phyloP scores from a whole-genome alignment of 2,888 invertebrate species.

The Mesorhabditis belari region DNA sequence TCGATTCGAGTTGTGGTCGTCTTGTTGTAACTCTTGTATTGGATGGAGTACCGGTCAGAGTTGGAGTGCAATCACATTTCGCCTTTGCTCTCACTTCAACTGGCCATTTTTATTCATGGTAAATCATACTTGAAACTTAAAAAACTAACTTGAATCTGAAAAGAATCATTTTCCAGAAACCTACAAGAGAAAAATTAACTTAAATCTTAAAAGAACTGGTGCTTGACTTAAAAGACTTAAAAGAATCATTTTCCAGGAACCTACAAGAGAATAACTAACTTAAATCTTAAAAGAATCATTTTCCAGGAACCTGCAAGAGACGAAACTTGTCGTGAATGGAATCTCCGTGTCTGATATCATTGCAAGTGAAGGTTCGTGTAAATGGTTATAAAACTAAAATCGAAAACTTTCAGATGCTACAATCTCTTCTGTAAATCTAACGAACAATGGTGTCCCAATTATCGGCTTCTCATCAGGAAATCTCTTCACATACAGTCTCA shows the following conservation, averaged over 20 bases:
- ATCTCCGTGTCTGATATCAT: background rate
- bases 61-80: background rate
- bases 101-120: background rate
- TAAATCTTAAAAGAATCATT: too few relatives aligned
- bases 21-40: background rate
- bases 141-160: too few relatives aligned
- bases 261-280: too few relatives aligned
- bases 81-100: background rate
- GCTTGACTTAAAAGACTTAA: too few relatives aligned
- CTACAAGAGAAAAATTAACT: too few relatives aligned
- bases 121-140: background rate
- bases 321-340: background rate
- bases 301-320: background rate
- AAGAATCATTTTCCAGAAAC: too few relatives aligned
- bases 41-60: background rate
- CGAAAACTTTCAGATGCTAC: background rate
- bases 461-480: background rate
- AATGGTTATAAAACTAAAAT: background rate
- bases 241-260: too few relatives aligned
- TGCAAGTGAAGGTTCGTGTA: background rate
- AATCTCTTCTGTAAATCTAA: background rate
- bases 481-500: background rate
- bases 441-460: background rate
- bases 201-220: too few relatives aligned
- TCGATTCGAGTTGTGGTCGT: background rate